Conservation (phyloP, 2,888 invertebrate species). For the Drosophila kuntzei region DNA sequence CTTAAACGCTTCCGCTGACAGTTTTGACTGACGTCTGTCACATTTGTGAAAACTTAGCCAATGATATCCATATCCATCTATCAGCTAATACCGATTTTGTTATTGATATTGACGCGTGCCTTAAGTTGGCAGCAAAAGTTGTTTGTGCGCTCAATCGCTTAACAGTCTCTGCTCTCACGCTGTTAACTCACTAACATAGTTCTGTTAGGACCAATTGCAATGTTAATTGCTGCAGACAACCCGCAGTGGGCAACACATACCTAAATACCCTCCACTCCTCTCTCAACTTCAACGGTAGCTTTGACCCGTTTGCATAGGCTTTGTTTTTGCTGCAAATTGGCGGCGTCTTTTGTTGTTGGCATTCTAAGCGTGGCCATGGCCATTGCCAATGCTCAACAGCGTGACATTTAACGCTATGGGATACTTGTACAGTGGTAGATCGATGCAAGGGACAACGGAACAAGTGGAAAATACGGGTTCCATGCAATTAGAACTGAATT, state of each 20-base stretch:
- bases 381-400: constrained; percentile 67
- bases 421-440: constrained; percentile 24
- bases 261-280: constrained; percentile 3
- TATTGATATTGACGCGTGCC: constrained; percentile 48
- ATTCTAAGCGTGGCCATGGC: constrained; percentile 67
- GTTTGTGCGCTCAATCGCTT: constrained; percentile 3
- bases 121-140: constrained; percentile 10
- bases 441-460: neutral
- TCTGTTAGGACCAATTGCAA: constrained; percentile 23
- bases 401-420: constrained; percentile 62
- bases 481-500: constrained; percentile 4
- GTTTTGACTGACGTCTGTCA: constrained; percentile 72
- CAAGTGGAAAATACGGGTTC: neutral
- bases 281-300: constrained; percentile 48
- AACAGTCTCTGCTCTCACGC: constrained; percentile 40
- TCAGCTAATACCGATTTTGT: constrained; percentile 34
- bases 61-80: constrained; percentile 30
- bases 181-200: constrained; percentile 25
- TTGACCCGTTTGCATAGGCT: constrained; percentile 62
- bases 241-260: constrained; percentile 14
- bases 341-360: constrained; percentile 63
- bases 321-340: constrained; percentile 55
- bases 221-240: constrained; percentile 31
- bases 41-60: constrained; percentile 60
- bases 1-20: constrained; percentile 65